These are phyloP conservation scores for Synanthedon andrenaeformis DNA, from an alignment of 2,888 invertebrate species.

Conservation along the genomic window DNA sequence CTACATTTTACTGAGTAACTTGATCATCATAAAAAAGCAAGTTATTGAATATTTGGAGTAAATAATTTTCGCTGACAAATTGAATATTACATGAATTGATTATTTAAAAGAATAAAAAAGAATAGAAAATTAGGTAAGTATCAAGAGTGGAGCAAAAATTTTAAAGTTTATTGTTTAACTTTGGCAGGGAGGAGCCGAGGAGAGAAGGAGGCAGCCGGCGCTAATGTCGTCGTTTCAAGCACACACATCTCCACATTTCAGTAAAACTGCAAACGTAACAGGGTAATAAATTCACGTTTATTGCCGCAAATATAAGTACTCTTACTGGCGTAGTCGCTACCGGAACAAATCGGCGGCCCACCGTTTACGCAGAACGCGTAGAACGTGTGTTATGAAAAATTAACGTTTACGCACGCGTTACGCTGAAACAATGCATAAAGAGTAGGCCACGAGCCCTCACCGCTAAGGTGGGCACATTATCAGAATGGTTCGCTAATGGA, in stretches of 20 bases:
- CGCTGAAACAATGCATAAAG: slow-evolving; percentile 36
- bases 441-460: slow-evolving; percentile 14
- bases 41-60: too few species aligned
- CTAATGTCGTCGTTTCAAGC: slow-evolving; percentile 39
- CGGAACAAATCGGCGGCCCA: slow-evolving; percentile 51
- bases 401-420: slow-evolving; percentile 42
- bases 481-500: slow-evolving; percentile 43
- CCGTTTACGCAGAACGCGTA: slow-evolving; percentile 38
- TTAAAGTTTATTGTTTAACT: too few species aligned
- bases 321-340: slow-evolving; percentile 46
- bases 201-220: slow-evolving; percentile 30
- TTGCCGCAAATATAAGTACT: slow-evolving; percentile 56
- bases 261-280: slow-evolving; percentile 64
- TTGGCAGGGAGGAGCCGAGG: too few species aligned
- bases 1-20: too few species aligned
- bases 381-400: slow-evolving; percentile 50
- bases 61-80: too few species aligned
- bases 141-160: too few species aligned
- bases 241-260: slow-evolving; percentile 59
- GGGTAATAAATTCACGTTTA: slow-evolving; percentile 65
- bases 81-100: too few species aligned
- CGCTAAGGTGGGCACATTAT: slow-evolving; percentile 47
- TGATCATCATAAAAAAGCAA: too few species aligned
- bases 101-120: too few species aligned
- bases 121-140: too few species aligned